Evolutionary conservation across 1,140 invertebrate genomes (phyloP).

Genomic region (Drosophila jambulina): DNA sequence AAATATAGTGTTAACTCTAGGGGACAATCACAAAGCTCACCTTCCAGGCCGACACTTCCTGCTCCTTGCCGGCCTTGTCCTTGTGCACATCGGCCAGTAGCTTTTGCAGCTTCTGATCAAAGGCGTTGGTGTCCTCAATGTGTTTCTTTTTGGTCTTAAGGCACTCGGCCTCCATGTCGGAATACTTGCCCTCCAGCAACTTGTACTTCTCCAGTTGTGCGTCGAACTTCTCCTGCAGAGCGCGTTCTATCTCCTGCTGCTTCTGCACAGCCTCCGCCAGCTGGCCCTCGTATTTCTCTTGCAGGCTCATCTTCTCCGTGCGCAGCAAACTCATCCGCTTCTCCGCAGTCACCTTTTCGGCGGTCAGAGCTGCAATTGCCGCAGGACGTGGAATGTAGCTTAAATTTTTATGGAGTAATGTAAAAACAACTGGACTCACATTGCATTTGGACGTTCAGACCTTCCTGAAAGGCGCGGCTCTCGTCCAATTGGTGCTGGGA

Average conservation of each 20-base stretch:
- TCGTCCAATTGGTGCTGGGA: constrained; percentile 86
- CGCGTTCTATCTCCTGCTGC: constrained; percentile 84
- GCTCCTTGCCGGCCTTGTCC: constrained; percentile 58
- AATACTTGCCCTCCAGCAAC: constrained; percentile 79
- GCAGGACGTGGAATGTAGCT: not conserved
- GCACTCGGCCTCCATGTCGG: constrained; percentile 66
- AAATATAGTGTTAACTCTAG: not conserved
- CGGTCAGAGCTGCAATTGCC: constrained; percentile 61
- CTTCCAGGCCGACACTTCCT: constrained; percentile 71
- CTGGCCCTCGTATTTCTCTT: constrained; percentile 81
- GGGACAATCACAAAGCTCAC: constrained; percentile 23
- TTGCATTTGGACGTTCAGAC: constrained; percentile 86
- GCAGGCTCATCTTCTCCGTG: constrained; percentile 84
- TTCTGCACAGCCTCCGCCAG: constrained; percentile 84
- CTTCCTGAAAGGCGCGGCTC: constrained; percentile 85
- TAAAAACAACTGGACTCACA: constrained; percentile 70
- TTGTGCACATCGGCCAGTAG: constrained; percentile 67
- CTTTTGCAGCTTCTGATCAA: constrained; percentile 67
- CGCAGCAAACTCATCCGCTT: constrained; percentile 85
- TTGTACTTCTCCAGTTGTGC: constrained; percentile 85
- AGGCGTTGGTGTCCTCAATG: constrained; percentile 63
- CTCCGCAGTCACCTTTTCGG: constrained; percentile 85
- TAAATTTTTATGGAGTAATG: not conserved
- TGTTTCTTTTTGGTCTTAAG: constrained; percentile 68
- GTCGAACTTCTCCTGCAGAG: constrained; percentile 83